Base-by-base conservation (phyloP, 2,888 invertebrate species). In the Anarsia innoxiella region DNA sequence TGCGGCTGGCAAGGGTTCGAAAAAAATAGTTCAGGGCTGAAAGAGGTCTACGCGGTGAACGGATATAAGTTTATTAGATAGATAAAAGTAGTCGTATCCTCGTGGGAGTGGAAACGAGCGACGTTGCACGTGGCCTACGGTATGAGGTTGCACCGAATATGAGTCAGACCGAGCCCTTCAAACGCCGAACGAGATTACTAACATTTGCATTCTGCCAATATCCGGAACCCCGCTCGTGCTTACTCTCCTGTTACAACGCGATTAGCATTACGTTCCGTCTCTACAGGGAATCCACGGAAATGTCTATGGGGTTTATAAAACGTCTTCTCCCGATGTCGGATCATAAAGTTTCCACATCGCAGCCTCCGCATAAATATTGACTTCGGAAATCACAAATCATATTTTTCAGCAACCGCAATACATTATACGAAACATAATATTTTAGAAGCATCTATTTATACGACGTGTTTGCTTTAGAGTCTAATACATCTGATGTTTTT, bases 131-230 rank as follows among this genome's bases (percentile, higher is more conserved):
- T 56, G 53, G 41, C 42, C 47, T 36, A 36, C 19, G 45, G 40
- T 47, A 49, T 44, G 35, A 44, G 43, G 42, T 44, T 46, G 45
- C 40, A 45, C 46, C 45, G 30, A 57, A 53, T 47, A 48, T 56
- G 55, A 62, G 46, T 63, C 59, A 59, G 49, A 8, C 19, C 19
- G 19, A 8, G 25, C 25, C 59, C 59, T 63, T 55, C 53, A 61
- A 55, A 23, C 39, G 37, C 11, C 35, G 40, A 60, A 63, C 56
- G 44, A 57, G 51, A 66, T 67, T 65, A 62, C 57, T 51, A 56
- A 49, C 55, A 75, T 75, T 73, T 72, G 60, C 67, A 69, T 72
- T 63, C 61, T 50, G 55, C 51, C 65, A 59, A 69, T 68, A 68
- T 60, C 52, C 49, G 40, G 48, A 53, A 54, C 58, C 56, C 51